Conservation (phyloP, 2,888 invertebrate genomes). For the Lasioglossum oenotherae region DNA sequence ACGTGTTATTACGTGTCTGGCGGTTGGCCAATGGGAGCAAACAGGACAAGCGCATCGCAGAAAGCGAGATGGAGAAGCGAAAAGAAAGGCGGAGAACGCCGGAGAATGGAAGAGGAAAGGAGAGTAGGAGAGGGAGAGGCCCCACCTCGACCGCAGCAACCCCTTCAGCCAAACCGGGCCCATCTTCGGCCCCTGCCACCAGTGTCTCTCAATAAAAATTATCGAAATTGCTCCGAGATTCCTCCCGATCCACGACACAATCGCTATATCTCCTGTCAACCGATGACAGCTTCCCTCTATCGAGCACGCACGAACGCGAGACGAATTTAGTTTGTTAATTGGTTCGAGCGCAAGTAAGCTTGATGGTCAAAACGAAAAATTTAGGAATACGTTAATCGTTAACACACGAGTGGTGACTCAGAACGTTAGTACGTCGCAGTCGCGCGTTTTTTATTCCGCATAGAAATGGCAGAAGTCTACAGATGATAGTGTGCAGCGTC, state of each 20-base stretch:
- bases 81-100: constrained; percentile 28
- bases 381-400: not conserved
- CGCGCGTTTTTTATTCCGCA: not conserved
- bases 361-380: not conserved
- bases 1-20: constrained; percentile 83
- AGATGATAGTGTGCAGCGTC: not conserved
- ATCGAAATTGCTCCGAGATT: constrained; percentile 65
- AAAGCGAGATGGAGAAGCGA: constrained; percentile 48
- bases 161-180: constrained; percentile 66
- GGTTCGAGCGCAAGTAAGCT: not conserved
- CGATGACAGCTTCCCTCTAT: not conserved
- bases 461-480: not conserved
- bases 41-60: constrained; percentile 21
- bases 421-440: too few relatives aligned
- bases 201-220: constrained; percentile 71
- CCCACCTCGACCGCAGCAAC: constrained; percentile 56
- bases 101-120: constrained; percentile 22
- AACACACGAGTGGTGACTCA: too few relatives aligned
- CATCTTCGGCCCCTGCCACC: constrained; percentile 60
- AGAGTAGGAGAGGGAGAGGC: constrained; percentile 55
- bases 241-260: constrained; percentile 36
- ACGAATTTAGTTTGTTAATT: not conserved
- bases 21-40: constrained; percentile 68
- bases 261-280: constrained; percentile 6
- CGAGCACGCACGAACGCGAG: not conserved